A percentile compares a stretch with the other conserved stretches of the same genome.
Evolutionary conservation across 2,113 vertebrate genomes (phyloP).

Genomic region (Seriola dumerili): DNA sequence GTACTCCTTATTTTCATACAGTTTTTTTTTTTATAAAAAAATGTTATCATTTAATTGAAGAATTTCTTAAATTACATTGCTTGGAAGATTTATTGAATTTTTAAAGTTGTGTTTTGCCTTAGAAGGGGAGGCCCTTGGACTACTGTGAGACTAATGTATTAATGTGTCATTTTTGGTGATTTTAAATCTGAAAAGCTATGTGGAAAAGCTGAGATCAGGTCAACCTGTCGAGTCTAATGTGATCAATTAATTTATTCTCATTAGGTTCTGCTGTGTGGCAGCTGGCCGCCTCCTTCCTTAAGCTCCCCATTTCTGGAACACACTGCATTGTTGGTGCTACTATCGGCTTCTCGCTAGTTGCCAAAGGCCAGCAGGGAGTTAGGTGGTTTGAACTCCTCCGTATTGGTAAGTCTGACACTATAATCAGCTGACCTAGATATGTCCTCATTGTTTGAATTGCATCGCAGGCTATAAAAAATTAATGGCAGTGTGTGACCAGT

Average conservation of each 20-base stretch:
- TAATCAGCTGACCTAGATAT: slow-evolving; percentile 14
- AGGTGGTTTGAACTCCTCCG: slow-evolving; percentile 92
- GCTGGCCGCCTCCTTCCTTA: slow-evolving; percentile 94
- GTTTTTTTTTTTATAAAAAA: no score
- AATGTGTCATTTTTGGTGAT: no score
- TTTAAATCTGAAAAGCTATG: not conserved
- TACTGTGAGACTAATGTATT: no score
- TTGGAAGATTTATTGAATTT: not conserved
- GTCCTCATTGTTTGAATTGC: not conserved
- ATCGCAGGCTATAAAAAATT: not conserved
- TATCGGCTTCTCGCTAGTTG: slow-evolving; percentile 94
- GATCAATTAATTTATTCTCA: slow-evolving; percentile 10
- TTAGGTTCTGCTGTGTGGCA: slow-evolving; percentile 98
- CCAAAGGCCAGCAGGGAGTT: slow-evolving; percentile 90
- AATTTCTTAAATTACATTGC: not conserved
- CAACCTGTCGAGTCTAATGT: not conserved
- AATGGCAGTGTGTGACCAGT: not conserved
- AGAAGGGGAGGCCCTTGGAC: no score
- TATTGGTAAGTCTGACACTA: slow-evolving; percentile 88
- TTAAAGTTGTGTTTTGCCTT: no score
- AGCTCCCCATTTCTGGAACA: slow-evolving; percentile 97
- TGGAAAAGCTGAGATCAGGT: not conserved
- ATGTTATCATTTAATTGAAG: not conserved
- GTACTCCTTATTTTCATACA: no score
- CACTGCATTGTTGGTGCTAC: slow-evolving; percentile 99